Evolutionary conservation across 2,797 vertebrate species (phyloP).

Genomic region (Tapirus indicus): DNA sequence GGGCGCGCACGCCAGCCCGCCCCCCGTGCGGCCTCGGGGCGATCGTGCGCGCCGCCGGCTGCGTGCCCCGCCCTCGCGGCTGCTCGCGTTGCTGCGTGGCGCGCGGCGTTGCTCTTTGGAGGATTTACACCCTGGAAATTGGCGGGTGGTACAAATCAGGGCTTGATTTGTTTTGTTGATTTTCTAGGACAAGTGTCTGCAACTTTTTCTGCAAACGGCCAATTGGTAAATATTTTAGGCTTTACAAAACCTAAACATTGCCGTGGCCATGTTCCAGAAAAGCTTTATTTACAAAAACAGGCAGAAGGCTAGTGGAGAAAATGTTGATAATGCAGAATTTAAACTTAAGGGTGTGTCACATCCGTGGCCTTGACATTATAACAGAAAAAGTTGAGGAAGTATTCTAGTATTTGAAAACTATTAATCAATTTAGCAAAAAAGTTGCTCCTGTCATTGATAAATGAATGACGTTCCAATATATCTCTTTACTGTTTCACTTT

Average conservation of each 20-base stretch:
- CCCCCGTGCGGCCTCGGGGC: background rate
- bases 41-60: slow-evolving; percentile 71
- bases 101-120: background rate
- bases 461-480: background rate
- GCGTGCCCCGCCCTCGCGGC: fast-evolving
- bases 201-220: slow-evolving; percentile 30
- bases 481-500: slow-evolving; percentile 15
- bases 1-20: slow-evolving; percentile 43
- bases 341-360: background rate
- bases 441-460: background rate
- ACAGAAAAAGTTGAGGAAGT: background rate
- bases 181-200: slow-evolving; percentile 29
- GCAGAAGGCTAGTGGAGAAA: background rate
- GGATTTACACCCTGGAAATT: background rate
- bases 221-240: background rate
- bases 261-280: background rate
- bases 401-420: background rate
- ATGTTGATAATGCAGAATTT: background rate
- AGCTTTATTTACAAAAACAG: slow-evolving; percentile 7
- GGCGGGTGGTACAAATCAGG: slow-evolving; percentile 1
- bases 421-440: background rate
- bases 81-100: fast-evolving
- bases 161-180: background rate
- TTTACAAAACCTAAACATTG: background rate
- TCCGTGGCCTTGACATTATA: background rate